Percentiles rank a stretch among this genome's conserved stretches.
phyloP scores from a whole-genome alignment of 2,113 vertebrate genomes.

The Scomber japonicus region DNA sequence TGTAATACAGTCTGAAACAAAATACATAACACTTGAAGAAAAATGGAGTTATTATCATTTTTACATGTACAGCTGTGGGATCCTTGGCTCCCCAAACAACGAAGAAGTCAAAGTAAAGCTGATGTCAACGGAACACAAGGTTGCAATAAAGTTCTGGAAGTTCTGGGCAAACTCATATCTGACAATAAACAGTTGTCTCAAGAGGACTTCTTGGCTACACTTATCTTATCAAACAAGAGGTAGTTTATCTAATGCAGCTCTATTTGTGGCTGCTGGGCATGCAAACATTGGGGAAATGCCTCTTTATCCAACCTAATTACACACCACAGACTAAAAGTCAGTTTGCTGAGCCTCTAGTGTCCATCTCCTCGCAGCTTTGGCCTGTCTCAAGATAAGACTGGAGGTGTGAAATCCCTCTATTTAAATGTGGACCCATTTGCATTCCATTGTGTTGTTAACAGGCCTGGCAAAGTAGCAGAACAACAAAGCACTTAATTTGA shows the following conservation, averaged over 20 bases:
- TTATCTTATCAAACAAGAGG: constrained; percentile 30
- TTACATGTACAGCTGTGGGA: too few relatives aligned
- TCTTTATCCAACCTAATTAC: constrained; percentile 57
- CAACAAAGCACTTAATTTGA: constrained; percentile 69
- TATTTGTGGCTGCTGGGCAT: constrained; percentile 27
- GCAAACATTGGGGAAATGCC: constrained; percentile 36
- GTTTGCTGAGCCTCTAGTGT: constrained; percentile 43
- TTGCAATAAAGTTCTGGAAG: not conserved
- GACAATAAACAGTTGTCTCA: constrained; percentile 21
- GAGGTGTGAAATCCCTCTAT: constrained; percentile 66
- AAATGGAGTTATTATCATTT: too few relatives aligned
- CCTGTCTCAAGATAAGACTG: constrained; percentile 33
- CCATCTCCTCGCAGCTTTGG: constrained; percentile 53
- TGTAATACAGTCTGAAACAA: too few relatives aligned
- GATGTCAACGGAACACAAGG: not conserved
- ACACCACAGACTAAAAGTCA: constrained; percentile 45
- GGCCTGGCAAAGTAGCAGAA: constrained; percentile 18
- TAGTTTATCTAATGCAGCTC: constrained; percentile 19
- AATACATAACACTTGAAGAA: too few relatives aligned
- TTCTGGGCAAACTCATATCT: not conserved
- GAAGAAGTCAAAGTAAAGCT: too few relatives aligned
- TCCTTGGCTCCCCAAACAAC: constrained; percentile 3
- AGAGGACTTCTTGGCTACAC: not conserved
- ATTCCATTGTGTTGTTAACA: constrained; percentile 76
- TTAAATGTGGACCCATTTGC: constrained; percentile 68